phyloP scores from a whole-genome alignment of 2,797 vertebrate genomes.

The Acipenser oxyrinchus region DNA sequence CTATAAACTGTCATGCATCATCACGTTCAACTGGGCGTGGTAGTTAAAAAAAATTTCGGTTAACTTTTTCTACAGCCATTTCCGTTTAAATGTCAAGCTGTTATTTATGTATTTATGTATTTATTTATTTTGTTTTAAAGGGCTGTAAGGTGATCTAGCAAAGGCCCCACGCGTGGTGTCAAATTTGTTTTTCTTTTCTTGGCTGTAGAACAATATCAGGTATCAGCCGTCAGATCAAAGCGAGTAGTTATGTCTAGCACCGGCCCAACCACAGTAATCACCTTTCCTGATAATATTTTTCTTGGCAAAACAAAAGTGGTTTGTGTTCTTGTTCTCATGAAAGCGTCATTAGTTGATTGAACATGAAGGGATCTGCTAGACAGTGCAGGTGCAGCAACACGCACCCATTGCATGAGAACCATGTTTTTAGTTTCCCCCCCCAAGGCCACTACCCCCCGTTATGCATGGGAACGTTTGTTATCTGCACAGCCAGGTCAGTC shows the following conservation, averaged over 20 bases:
- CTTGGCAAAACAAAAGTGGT: constrained; percentile 35
- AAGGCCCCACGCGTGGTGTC: neutral
- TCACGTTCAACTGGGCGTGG: constrained; percentile 6
- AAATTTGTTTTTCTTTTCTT: neutral
- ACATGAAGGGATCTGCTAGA: constrained; percentile 47
- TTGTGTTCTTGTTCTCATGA: constrained; percentile 2
- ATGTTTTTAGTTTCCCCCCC: constrained; percentile 63
- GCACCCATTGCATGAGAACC: constrained; percentile 49
- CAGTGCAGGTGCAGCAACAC: constrained; percentile 43
- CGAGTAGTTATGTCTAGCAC: constrained; percentile 7
- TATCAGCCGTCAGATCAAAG: constrained; percentile 23
- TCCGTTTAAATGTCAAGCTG: too few relatives aligned
- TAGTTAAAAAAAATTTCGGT: neutral
- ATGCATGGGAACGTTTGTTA: constrained; percentile 62
- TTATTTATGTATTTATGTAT: too few relatives aligned
- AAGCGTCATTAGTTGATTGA: neutral
- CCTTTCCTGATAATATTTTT: constrained; percentile 30
- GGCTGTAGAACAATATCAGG: constrained; percentile 13
- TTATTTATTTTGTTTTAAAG: neutral
- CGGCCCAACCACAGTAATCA: constrained; percentile 11
- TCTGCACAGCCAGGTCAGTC: constrained; percentile 44
- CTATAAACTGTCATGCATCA: constrained; percentile 1
- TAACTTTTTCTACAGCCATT: too few relatives aligned
- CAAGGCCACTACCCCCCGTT: constrained; percentile 52
- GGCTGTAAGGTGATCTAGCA: constrained; percentile 3